These are phyloP conservation scores for Callimorpha dominula DNA, from an alignment of 2,888 invertebrate species.

Conservation along the genomic window DNA sequence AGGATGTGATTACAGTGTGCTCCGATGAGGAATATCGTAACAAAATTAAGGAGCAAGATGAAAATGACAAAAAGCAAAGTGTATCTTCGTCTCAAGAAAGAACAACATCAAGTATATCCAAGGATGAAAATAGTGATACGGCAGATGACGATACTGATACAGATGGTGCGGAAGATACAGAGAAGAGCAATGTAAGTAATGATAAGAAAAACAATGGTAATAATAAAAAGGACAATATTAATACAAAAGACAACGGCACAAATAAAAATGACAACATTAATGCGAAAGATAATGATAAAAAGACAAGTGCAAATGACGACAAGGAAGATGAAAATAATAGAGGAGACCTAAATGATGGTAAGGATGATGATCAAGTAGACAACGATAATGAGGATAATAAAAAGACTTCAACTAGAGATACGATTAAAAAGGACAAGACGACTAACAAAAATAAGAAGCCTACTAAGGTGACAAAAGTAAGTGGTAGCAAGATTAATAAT, in stretches of 20 bases:
- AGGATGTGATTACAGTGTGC: background rate
- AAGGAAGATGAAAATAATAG: no score
- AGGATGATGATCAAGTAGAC: no score
- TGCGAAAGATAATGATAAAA: no score
- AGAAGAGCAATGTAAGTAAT: background rate
- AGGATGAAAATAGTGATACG: background rate
- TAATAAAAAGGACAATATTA: background rate
- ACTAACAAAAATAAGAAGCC: background rate
- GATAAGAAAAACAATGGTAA: background rate
- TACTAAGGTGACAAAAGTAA: background rate
- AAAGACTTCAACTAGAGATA: background rate
- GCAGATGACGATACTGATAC: no score
- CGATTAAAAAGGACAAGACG: no score
- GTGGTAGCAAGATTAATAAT: background rate
- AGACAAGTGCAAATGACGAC: no score
- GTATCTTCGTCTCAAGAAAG: no score
- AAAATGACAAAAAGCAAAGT: background rate
- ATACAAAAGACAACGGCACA: background rate
- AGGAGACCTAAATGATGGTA: no score
- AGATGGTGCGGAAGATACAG: no score
- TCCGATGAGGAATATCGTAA: background rate
- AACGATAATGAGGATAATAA: background rate
- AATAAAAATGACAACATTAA: background rate
- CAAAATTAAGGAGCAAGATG: background rate
- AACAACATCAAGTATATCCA: background rate